These are phyloP conservation scores for Melanotaenia duboulayi DNA, from an alignment of 2,113 vertebrate genomes.

Conservation along the genomic window DNA sequence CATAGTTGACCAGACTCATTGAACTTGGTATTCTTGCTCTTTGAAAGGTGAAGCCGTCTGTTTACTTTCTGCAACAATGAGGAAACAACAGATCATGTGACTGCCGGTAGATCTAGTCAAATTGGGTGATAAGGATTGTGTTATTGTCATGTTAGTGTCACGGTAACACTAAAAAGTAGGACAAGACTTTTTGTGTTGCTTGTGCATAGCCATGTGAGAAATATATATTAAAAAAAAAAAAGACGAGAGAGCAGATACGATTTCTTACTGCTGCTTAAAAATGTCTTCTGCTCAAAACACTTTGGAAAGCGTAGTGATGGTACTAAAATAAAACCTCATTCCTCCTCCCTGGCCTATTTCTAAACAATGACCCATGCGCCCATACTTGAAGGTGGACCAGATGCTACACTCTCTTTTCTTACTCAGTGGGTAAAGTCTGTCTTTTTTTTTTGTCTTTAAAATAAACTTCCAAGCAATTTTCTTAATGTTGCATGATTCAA, in stretches of 20 bases:
- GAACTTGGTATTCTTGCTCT: conserved; percentile 98
- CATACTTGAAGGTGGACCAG: conserved; percentile 27
- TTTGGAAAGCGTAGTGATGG: conserved; percentile 18
- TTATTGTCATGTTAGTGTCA: conserved; percentile 29
- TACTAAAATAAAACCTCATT: conserved; percentile 50
- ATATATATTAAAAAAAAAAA: too few relatives aligned
- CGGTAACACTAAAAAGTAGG: conserved; percentile 24
- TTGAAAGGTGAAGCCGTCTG: conserved; percentile 96
- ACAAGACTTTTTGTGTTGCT: too few relatives aligned
- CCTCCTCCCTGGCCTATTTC: conserved; percentile 49
- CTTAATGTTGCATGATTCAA: background rate
- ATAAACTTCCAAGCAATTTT: too few relatives aligned
- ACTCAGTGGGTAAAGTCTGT: background rate
- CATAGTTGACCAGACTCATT: conserved; percentile 97
- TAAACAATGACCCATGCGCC: conserved; percentile 39
- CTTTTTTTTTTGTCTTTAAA: background rate
- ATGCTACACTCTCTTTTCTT: background rate
- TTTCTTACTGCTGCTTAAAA: conserved; percentile 42
- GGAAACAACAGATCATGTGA: conserved; percentile 28
- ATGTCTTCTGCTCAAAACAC: conserved; percentile 42
- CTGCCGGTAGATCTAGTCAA: background rate
- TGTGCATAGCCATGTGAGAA: too few relatives aligned
- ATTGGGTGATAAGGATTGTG: conserved; percentile 1
- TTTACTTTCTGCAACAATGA: conserved; percentile 89
- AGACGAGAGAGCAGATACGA: conserved; percentile 29